These are phyloP conservation scores for Gulo gulo DNA, from an alignment of 2,113 vertebrate genomes.

Conservation along the genomic window DNA sequence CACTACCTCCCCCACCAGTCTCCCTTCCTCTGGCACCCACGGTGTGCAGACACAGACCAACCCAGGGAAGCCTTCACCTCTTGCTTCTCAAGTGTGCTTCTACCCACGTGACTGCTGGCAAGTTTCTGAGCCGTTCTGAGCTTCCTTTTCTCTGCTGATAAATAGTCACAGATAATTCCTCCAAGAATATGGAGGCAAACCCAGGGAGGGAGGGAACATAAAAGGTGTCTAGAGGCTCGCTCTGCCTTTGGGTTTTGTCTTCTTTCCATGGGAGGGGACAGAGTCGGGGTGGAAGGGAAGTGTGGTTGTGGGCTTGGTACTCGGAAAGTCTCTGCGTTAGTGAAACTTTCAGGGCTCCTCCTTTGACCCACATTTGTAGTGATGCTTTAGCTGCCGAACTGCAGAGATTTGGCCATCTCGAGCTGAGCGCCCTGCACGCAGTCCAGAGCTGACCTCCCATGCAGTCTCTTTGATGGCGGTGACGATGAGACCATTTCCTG, in stretches of 20 bases:
- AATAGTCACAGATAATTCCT: background rate
- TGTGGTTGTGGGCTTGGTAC: background rate
- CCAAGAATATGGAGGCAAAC: background rate
- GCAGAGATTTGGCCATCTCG: background rate
- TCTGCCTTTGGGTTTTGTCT: background rate
- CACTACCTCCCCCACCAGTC: too few species aligned
- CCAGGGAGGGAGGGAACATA: rapidly evolving
- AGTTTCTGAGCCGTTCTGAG: background rate
- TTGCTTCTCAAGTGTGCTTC: background rate
- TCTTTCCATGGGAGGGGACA: background rate
- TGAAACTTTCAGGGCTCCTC: background rate
- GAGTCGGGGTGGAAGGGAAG: background rate
- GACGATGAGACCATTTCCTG: background rate
- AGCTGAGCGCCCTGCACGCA: rapidly evolving
- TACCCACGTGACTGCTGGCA: background rate
- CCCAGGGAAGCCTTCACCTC: background rate
- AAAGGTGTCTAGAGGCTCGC: too few species aligned
- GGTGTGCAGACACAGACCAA: background rate
- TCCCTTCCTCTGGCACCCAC: background rate
- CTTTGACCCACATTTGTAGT: background rate
- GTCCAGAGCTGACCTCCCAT: background rate
- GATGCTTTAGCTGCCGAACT: rapidly evolving
- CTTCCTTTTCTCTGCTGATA: background rate
- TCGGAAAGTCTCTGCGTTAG: background rate
- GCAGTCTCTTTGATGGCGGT: rapidly evolving